These are phyloP conservation scores for Hippocampus kuda DNA, from an alignment of 2,797 vertebrate genomes.

Conservation along the genomic window DNA sequence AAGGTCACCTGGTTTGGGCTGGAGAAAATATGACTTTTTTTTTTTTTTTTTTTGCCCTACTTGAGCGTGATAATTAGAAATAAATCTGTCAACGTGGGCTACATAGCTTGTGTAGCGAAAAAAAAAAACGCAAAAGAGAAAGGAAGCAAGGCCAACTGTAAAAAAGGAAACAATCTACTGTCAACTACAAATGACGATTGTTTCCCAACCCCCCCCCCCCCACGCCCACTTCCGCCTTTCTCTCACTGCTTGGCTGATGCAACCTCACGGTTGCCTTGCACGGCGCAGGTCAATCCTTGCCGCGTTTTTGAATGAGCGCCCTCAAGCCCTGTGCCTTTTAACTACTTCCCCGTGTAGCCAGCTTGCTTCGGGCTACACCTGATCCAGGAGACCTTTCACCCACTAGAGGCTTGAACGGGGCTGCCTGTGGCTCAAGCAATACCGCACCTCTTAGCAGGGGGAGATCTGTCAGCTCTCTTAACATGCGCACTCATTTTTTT, in stretches of 20 bases:
- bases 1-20: slow-evolving; percentile 31
- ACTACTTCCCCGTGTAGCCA: slow-evolving; percentile 18
- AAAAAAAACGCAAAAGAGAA: background rate
- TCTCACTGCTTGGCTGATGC: slow-evolving; percentile 60
- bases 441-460: slow-evolving; percentile 27
- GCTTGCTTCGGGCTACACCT: slow-evolving; percentile 40
- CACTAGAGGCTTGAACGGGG: slow-evolving; percentile 35
- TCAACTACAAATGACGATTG: background rate
- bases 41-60: background rate
- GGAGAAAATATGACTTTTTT: slow-evolving; percentile 20
- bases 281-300: slow-evolving; percentile 42
- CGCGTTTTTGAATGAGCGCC: slow-evolving; percentile 27
- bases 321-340: slow-evolving; percentile 10
- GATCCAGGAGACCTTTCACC: slow-evolving; percentile 58
- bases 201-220: background rate
- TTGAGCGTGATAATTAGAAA: slow-evolving; percentile 11
- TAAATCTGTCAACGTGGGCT: slow-evolving; percentile 23
- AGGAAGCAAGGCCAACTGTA: background rate
- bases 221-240: slow-evolving; percentile 8
- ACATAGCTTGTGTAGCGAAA: slow-evolving; percentile 4
- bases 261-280: slow-evolving; percentile 54
- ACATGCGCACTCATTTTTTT: background rate
- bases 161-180: slow-evolving; percentile 12
- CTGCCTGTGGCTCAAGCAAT: slow-evolving; percentile 28
- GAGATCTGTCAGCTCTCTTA: slow-evolving; percentile 2